phyloP scores from a whole-genome alignment of 1,140 invertebrate genomes.

The Lepidurus arcticus region DNA sequence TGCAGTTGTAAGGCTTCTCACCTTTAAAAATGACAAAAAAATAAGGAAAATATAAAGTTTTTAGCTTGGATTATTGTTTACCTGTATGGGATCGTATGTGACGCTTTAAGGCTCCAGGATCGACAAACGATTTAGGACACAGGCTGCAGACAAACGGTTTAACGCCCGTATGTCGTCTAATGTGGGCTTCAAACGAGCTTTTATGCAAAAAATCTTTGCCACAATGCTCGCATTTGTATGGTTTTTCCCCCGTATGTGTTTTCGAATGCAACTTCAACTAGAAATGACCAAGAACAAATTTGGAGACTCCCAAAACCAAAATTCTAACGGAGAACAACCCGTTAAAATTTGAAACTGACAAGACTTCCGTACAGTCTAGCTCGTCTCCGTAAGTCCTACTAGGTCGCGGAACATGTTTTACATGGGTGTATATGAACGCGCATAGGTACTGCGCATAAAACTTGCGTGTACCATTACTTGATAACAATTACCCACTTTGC shows the following conservation, averaged over 20 bases:
- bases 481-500: too few relatives aligned
- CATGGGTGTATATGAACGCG: too few relatives aligned
- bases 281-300: not conserved
- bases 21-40: conserved; percentile 7
- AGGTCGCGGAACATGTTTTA: too few relatives aligned
- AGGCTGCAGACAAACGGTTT: conserved; percentile 57
- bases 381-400: too few relatives aligned
- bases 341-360: too few relatives aligned
- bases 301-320: not conserved
- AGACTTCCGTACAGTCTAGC: too few relatives aligned
- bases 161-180: conserved; percentile 57
- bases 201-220: conserved; percentile 57
- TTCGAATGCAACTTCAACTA: conserved; percentile 47
- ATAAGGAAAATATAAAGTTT: conserved; percentile 45
- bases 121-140: conserved; percentile 57
- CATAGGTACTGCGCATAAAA: too few relatives aligned
- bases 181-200: conserved; percentile 55
- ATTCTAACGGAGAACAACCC: too few relatives aligned
- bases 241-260: conserved; percentile 57
- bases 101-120: conserved; percentile 61
- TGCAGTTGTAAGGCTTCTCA: conserved; percentile 33
- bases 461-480: too few relatives aligned
- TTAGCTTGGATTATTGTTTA: conserved; percentile 59
- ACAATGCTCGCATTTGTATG: conserved; percentile 57
- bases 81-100: conserved; percentile 61